Evolutionary conservation across 2,113 vertebrate species (phyloP).

Genomic region (Anoplopoma fimbria): DNA sequence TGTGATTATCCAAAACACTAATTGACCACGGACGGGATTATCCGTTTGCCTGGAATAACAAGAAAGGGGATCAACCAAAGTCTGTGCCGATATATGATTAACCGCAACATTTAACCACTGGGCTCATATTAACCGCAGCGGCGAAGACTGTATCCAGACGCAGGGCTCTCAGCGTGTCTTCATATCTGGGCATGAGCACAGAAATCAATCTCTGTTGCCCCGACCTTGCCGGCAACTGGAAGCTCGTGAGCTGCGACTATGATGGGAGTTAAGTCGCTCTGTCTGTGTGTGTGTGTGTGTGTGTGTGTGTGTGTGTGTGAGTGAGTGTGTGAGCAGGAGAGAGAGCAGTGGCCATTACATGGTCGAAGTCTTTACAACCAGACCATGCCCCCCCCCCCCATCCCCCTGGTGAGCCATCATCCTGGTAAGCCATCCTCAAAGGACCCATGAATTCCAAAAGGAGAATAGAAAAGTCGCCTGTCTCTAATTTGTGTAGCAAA

Average conservation of each 20-base stretch:
- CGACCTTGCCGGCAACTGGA: slow-evolving; percentile 67
- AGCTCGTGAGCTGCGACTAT: slow-evolving; percentile 50
- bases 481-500: slow-evolving; percentile 86
- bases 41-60: slow-evolving; percentile 64
- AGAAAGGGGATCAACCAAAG: slow-evolving; percentile 53
- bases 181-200: slow-evolving; percentile 37
- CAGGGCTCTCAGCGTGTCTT: slow-evolving; percentile 51
- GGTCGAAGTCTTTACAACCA: slow-evolving; percentile 84
- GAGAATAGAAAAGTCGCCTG: slow-evolving; percentile 67
- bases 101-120: slow-evolving; percentile 64
- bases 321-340: background rate
- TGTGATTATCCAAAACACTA: slow-evolving; percentile 81
- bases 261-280: slow-evolving; percentile 43
- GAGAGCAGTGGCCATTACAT: slow-evolving; percentile 59
- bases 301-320: background rate
- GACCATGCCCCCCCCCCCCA: slow-evolving; percentile 56
- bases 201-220: slow-evolving; percentile 63
- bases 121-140: slow-evolving; percentile 56
- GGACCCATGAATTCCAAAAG: slow-evolving; percentile 59
- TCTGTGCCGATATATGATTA: slow-evolving; percentile 64
- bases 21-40: slow-evolving; percentile 76
- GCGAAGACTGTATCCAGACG: slow-evolving; percentile 56
- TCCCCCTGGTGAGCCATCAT: slow-evolving; percentile 50
- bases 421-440: slow-evolving; percentile 58
- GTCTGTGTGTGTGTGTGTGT: background rate